Conservation (phyloP, 2,797 vertebrate genomes). For the Balearica regulorum region DNA sequence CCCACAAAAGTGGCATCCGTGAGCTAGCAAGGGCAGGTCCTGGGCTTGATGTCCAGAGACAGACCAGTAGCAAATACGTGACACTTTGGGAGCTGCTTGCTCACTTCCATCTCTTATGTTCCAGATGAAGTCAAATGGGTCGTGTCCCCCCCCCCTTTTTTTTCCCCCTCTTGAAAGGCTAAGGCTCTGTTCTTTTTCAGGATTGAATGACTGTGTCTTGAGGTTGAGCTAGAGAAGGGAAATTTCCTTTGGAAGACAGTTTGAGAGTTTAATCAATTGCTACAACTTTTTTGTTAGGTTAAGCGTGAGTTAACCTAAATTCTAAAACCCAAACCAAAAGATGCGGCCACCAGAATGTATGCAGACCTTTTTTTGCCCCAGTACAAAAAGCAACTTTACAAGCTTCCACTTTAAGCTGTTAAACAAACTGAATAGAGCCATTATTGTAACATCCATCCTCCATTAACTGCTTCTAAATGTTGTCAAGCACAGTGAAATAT, state of each 20-base stretch:
- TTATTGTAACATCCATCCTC: background rate
- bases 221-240: background rate
- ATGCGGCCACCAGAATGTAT: too few species aligned
- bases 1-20: too few species aligned
- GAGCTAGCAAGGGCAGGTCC: too few species aligned
- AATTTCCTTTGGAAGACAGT: background rate
- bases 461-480: background rate
- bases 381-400: background rate
- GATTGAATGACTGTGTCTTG: background rate
- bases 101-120: background rate
- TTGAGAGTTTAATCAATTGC: accelerated
- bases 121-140: background rate
- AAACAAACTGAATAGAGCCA: background rate
- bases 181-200: too few species aligned
- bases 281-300: background rate
- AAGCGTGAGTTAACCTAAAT: background rate
- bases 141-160: accelerated
- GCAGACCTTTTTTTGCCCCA: background rate
- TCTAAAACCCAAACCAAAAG: background rate
- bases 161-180: too few species aligned
- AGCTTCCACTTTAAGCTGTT: background rate
- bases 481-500: background rate
- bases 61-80: background rate
- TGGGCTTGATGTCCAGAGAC: background rate
- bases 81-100: background rate